Evolutionary conservation across 2,888 invertebrate genomes (phyloP), one percentile per base, ranked within the genome.

Genomic region (Tetragnatha montana): DNA sequence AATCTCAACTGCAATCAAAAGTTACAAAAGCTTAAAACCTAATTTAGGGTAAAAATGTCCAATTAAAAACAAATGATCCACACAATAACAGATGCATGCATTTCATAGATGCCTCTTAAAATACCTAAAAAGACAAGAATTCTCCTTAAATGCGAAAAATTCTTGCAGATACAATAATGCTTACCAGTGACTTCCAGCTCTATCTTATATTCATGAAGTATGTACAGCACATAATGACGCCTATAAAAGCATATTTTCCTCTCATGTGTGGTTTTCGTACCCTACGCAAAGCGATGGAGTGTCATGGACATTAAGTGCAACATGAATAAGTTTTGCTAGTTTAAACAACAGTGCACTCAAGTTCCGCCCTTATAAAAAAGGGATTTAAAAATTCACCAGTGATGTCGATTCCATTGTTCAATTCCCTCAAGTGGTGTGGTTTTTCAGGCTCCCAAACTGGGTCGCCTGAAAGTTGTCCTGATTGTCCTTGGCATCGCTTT

Each of bases 281-380:
- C 68, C n/a, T 76, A 75, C 49, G 75, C 75, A 84, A 68, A 73
- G 82, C 73, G 60, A 73, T 51, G n/a, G 60, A 83, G 69, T 83
- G 83, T 84, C 83, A 84, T 76, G 83, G 83, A 84, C 50, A 68
- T 21, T n/a, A 75, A 50, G 60, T 84, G 47, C 74, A 76, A 76
- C 76, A n/a, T n/a, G 17, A 75, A 47, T 35, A 35, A 21, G 50
- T 71, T 82, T 17, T 78, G 19, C 78, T 22, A 19, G 78, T 60
- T 12, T 60, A 2, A n/a, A 35, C 35, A 35, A 35, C 17, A 22
- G 51, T 35, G 51, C 82, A 82, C 60, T 82, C 73, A 10, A 50
- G 51, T 73, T 51, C 71, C 50, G 82, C 82, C 50, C 82, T 82
- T 82, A 22, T 51, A 17, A 60, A 12, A 60, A 79, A 71, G 60